Percentiles rank a stretch among this genome's conserved stretches.
phyloP scores from a whole-genome alignment of 2,797 vertebrate species.

The Stomatorhinus walkeri region DNA sequence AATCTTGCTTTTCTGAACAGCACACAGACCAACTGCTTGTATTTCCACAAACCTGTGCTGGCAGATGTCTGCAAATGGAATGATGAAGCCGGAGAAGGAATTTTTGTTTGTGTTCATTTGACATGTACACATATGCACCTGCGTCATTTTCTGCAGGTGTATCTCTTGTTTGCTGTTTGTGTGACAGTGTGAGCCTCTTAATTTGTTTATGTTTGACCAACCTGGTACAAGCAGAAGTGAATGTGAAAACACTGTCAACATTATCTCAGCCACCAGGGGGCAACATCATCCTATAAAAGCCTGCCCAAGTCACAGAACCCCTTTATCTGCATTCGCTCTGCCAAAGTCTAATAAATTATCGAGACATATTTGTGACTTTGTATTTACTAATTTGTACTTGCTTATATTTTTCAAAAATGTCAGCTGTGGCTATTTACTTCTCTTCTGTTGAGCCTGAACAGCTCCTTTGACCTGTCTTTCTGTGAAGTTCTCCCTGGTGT shows the following conservation, averaged over 20 bases:
- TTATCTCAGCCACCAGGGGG: conserved; percentile 51
- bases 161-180: neutral
- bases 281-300: conserved; percentile 47
- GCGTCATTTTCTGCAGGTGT: neutral
- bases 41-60: neutral
- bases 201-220: neutral
- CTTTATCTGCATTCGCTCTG: conserved; percentile 10
- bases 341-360: conserved; percentile 34
- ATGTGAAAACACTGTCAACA: neutral
- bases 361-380: conserved; percentile 32
- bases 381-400: conserved; percentile 39
- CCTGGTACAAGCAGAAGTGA: neutral
- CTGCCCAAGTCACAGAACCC: neutral
- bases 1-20: neutral
- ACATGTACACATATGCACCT: neutral
- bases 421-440: conserved; percentile 28
- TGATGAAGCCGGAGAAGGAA: neutral
- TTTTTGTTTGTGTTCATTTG: neutral
- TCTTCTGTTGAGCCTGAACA: conserved; percentile 8
- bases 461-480: conserved; percentile 24
- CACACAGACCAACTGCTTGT: neutral
- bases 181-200: neutral
- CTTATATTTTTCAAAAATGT: conserved; percentile 40
- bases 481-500: neutral
- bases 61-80: neutral